These are phyloP conservation scores for Calameuta idolon DNA, from an alignment of 2,888 invertebrate genomes.

Conservation along the genomic window DNA sequence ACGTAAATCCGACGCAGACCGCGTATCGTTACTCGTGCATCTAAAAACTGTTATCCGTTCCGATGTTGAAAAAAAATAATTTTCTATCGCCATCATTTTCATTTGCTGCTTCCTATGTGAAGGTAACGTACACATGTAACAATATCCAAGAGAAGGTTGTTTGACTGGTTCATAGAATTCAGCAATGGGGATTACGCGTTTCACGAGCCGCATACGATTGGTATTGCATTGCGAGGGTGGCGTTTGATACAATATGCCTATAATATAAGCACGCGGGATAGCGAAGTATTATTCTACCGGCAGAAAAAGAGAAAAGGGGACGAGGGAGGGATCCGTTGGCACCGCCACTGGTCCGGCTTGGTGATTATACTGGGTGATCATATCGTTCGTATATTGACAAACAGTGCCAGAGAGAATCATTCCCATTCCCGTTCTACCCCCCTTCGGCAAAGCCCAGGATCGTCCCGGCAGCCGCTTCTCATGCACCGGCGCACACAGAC, in stretches of 20 bases:
- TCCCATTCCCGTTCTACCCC: constrained; percentile 18
- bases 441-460: constrained; percentile 4
- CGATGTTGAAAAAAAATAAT: too few species aligned
- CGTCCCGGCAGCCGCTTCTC: constrained; percentile 41
- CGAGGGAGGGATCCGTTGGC: neutral
- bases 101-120: too few species aligned
- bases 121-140: too few species aligned
- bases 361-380: constrained; percentile 64
- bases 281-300: constrained; percentile 58
- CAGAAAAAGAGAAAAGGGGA: constrained; percentile 29
- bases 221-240: constrained; percentile 34
- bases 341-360: constrained; percentile 28
- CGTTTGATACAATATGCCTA: constrained; percentile 49
- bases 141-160: too few species aligned
- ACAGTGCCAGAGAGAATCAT: constrained; percentile 46
- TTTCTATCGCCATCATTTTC: too few species aligned
- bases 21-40: too few species aligned
- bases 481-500: constrained; percentile 53
- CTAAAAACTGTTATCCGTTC: too few species aligned
- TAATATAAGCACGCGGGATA: constrained; percentile 23
- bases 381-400: constrained; percentile 64
- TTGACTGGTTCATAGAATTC: too few species aligned
- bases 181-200: constrained; percentile 33
- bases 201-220: constrained; percentile 33
- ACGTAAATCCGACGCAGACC: too few species aligned